These are phyloP conservation scores for Carpatolechia fugitivella DNA, from an alignment of 2,888 invertebrate genomes.

Conservation along the genomic window DNA sequence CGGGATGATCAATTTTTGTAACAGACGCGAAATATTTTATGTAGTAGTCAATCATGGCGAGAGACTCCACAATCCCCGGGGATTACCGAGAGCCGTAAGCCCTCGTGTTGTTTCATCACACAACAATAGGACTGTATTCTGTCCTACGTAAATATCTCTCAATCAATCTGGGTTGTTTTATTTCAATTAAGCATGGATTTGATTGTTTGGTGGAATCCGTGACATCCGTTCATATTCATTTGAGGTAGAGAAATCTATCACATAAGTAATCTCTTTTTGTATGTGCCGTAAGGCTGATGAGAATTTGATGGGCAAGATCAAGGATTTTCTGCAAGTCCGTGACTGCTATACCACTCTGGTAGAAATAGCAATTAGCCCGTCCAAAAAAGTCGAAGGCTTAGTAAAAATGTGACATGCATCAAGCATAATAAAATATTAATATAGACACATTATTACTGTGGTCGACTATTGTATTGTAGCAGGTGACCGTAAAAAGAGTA, in stretches of 20 bases:
- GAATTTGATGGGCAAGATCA: no score
- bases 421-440: no score
- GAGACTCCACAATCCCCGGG: constrained; percentile 27
- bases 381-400: no score
- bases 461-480: no score
- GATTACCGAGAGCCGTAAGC: constrained; percentile 29
- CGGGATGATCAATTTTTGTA: constrained; percentile 8
- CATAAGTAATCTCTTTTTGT: neutral
- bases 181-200: constrained; percentile 27
- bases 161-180: constrained; percentile 31
- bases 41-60: constrained; percentile 24
- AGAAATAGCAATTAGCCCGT: no score
- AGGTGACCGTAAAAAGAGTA: no score
- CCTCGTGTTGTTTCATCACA: constrained; percentile 35
- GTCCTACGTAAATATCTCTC: neutral
- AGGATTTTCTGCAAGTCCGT: no score
- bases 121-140: constrained; percentile 23
- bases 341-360: no score
- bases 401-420: no score
- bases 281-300: neutral
- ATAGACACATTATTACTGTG: no score
- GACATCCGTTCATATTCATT: no score
- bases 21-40: constrained; percentile 29
- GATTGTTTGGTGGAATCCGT: neutral
- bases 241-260: neutral